Percentiles rank a stretch among this genome's conserved stretches.
These are phyloP conservation scores for Cyprinodon tularosa DNA, from an alignment of 2,113 vertebrate species.

Conservation along the genomic window DNA sequence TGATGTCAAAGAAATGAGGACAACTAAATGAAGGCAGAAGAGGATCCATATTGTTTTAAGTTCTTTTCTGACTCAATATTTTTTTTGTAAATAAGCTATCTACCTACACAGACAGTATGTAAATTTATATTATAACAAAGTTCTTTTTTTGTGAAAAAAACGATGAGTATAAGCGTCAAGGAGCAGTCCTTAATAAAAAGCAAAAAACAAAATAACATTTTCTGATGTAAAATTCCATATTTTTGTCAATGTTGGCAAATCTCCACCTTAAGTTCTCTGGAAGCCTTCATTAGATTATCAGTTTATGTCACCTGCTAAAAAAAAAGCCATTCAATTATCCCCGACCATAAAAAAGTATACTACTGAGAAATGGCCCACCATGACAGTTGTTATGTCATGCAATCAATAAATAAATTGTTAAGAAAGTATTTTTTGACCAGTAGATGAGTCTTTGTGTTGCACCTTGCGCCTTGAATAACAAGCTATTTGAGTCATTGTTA, in stretches of 20 bases:
- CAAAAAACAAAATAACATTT: background rate
- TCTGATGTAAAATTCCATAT: background rate
- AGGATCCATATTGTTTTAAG: background rate
- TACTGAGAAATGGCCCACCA: too few species aligned
- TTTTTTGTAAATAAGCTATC: background rate
- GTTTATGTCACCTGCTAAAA: background rate
- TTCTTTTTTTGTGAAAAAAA: background rate
- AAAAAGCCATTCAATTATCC: background rate
- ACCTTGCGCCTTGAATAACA: background rate
- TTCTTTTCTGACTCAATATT: background rate
- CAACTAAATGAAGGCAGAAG: background rate
- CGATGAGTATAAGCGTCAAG: background rate
- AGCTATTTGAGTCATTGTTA: background rate
- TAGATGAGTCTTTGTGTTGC: background rate
- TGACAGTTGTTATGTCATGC: too few species aligned
- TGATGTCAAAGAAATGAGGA: conserved; percentile 78
- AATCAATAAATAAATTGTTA: too few species aligned
- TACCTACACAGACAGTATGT: background rate
- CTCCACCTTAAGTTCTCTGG: background rate
- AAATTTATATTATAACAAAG: background rate
- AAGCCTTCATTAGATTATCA: background rate
- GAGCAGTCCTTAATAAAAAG: background rate
- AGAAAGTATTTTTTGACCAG: too few species aligned
- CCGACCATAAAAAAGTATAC: background rate
- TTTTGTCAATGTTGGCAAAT: background rate